These are phyloP conservation scores for Esox niger DNA, from an alignment of 2,113 vertebrate genomes.

Conservation along the genomic window DNA sequence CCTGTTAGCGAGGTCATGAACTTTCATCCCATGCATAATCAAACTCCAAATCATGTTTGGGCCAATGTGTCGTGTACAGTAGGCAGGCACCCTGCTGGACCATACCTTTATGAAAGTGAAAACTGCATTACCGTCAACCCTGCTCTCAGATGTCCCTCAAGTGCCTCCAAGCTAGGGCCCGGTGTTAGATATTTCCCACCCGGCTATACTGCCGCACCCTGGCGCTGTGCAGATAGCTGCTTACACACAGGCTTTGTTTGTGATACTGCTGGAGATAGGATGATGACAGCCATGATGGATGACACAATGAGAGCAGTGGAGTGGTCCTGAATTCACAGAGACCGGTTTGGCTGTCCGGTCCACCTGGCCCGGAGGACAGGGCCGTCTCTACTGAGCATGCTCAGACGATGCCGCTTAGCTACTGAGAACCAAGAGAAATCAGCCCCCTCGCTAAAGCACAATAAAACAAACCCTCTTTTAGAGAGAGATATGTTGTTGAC, in stretches of 20 bases:
- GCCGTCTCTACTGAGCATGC: not conserved
- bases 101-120: too few species aligned
- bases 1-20: not conserved
- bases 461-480: slow-evolving; percentile 1
- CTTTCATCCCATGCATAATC: not conserved
- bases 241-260: slow-evolving; percentile 42
- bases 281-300: slow-evolving; percentile 61
- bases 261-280: slow-evolving; percentile 45
- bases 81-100: not conserved
- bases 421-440: slow-evolving; percentile 18
- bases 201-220: slow-evolving; percentile 13
- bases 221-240: slow-evolving; percentile 18
- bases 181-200: not conserved
- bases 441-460: not conserved
- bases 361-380: slow-evolving; percentile 5
- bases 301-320: slow-evolving; percentile 29
- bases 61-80: too few species aligned
- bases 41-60: not conserved
- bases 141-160: not conserved
- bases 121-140: not conserved
- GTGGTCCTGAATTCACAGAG: slow-evolving; percentile 22
- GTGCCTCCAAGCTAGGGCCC: not conserved
- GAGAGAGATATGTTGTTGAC: not conserved
- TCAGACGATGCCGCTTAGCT: not conserved
- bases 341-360: slow-evolving; percentile 35